Evolutionary conservation across 2,797 vertebrate species (phyloP), one percentile per base, ranked within the genome.

Genomic region (Characodon lateralis): DNA sequence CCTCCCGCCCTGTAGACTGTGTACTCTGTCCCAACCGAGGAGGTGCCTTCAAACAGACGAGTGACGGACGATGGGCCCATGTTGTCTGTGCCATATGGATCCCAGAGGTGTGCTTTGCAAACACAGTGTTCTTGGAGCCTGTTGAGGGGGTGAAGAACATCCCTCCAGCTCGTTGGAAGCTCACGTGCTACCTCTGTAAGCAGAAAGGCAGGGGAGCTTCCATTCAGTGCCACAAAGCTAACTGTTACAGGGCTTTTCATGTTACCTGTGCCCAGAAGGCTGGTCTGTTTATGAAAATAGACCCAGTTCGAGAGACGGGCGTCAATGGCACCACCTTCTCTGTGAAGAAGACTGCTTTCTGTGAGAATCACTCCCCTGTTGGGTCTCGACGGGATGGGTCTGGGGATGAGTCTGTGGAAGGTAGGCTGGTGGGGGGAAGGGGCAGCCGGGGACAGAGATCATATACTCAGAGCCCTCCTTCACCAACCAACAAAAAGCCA

Each of bases 31-130:
- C 98, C 3, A 99, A 99, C 93, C 96, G 96, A 87, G 98, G 98
- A 70, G 98, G 98, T 81, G 98, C 98, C 89, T 99, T 99, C 94
- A 99, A 99, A 92, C 98, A 99, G 95, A 99, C 98, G 56, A 98
- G 96, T 0, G 98, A 99, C 31, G 98, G 98, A 53, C 97, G 96
- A 74, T 99, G 98, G 98, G 98, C 97, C n/a, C 98, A 99, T 0
- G 98, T 99, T 56, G 97, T 99, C 80, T 99, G 98, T 89, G 98
- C 98, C 94, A 97, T 99, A 92, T 99, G 98, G 98, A 99, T 99
- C 88, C 98, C 98, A 0, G 98, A 99, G 91, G 97, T 99, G 86
- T 99, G 98, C 91, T 99, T 99, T 80, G 98, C 97, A 79, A 99
- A 99, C 93, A 99, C 98, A 0, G 98, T 99, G 87, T 99, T 99